Conservation (phyloP, 2,888 invertebrate genomes). For the Melanostoma scalare region DNA sequence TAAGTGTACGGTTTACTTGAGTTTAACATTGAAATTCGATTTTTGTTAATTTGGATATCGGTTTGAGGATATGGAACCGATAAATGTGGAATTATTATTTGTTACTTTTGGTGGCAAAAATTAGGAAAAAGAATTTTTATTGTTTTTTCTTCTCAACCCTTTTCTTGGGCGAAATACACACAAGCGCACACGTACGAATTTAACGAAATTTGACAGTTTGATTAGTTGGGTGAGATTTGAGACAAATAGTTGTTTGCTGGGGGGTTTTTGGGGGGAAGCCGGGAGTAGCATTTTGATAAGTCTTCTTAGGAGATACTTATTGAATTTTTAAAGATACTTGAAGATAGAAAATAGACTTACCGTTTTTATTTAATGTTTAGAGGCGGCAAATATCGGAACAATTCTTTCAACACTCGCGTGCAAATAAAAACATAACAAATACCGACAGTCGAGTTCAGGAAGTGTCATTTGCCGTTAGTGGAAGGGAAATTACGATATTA, state of each 20-base stretch:
- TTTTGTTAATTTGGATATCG: background rate
- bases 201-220: constrained; percentile 69
- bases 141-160: constrained; percentile 66
- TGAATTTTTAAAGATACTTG: background rate
- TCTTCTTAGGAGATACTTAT: background rate
- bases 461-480: constrained; percentile 42
- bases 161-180: constrained; percentile 70
- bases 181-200: constrained; percentile 75
- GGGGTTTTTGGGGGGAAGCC: constrained; percentile 34
- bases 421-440: constrained; percentile 67
- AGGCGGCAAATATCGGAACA: constrained; percentile 33
- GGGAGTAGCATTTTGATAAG: background rate
- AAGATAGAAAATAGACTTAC: constrained; percentile 42
- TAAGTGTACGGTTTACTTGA: constrained; percentile 57
- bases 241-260: constrained; percentile 44
- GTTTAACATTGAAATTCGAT: constrained; percentile 56
- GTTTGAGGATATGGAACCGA: background rate
- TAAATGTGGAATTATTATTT: constrained; percentile 22
- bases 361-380: constrained; percentile 16
- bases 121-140: constrained; percentile 58
- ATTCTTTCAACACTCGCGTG: constrained; percentile 58
- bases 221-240: constrained; percentile 53
- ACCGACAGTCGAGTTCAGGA: constrained; percentile 51
- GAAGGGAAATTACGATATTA: constrained; percentile 50
- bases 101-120: constrained; percentile 66